Base-by-base conservation (phyloP, 1,140 invertebrate species). In the Diprion similis region DNA sequence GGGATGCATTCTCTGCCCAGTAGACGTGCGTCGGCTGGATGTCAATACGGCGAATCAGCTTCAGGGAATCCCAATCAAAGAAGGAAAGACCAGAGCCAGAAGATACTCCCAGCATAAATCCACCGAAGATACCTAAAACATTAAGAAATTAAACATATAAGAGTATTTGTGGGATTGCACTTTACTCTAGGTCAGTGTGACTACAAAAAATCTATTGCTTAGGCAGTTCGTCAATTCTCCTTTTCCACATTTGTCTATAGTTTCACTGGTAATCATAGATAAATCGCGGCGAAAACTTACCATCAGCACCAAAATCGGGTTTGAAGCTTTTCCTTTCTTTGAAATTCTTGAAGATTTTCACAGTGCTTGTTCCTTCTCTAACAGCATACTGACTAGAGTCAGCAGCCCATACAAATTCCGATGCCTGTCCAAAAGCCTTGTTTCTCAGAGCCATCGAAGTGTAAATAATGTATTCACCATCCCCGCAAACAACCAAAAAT, bases 401-500 rank as follows among this genome's bases (percentile, higher is more conserved):
- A 67, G 95, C 91, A 0, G 97, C 97, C 99, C 99, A 99, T 0
- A 99, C 98, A 89, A 99, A 99, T 87, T 99, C 98, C 74, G 99
- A 96, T 0, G 98, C 98, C 8, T 96, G 94, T 6, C 99, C 99
- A 87, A 99, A 99, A 11, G 97, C 97, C 86, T 99, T 99, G 86
- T 99, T 99, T 66, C 99, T 91, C 48, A 99, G 89, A 0, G 98
- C 98, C 97, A 99, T 99, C 0, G 98, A 97, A 0, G 99, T 99
- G 87, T 99, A 99, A 78, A 99, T 99, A 15, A 99, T 99, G 85
- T 99, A 99, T 86, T 99, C 99, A 0, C 98, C 99, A 89, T 99
- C 99, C 10, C 99, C 99, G 88, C 99, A 99, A 10, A 99, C 98
- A 7, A 99, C 98, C 2, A 99, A 95, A 89, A 99, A 99, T 88